phyloP scores from a whole-genome alignment of 2,888 invertebrate genomes.

The Drosophila acutilabella region DNA sequence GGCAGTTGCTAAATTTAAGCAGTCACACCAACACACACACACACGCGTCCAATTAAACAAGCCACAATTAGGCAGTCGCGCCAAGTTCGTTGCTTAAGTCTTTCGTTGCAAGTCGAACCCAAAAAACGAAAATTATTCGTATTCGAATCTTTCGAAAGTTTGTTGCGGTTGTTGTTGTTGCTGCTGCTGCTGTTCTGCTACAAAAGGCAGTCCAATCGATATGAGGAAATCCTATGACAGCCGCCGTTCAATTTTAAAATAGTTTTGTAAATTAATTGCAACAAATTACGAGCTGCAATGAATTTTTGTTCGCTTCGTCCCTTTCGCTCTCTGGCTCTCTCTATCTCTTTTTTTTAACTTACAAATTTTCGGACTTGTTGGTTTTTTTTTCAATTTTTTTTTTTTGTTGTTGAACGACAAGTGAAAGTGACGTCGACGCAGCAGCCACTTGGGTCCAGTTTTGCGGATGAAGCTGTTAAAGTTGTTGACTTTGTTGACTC shows the following conservation, averaged over 20 bases:
- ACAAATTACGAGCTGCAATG: conserved; percentile 45
- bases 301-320: conserved; percentile 6
- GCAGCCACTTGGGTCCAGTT: conserved; percentile 32
- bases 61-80: conserved; percentile 39
- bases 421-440: conserved; percentile 46
- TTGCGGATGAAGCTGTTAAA: conserved; percentile 37
- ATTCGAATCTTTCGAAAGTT: conserved; percentile 46
- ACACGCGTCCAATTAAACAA: conserved; percentile 21
- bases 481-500: conserved; percentile 18
- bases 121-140: conserved; percentile 5
- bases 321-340: background rate
- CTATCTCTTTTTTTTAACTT: background rate
- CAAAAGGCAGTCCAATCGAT: conserved; percentile 50
- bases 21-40: conserved; percentile 5
- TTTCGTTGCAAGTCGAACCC: conserved; percentile 35
- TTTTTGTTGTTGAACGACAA: conserved; percentile 37
- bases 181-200: conserved; percentile 38
- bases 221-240: conserved; percentile 50
- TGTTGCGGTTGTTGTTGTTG: conserved; percentile 14
- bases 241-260: conserved; percentile 31
- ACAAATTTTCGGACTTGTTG: conserved; percentile 11
- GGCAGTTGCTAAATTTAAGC: conserved; percentile 33
- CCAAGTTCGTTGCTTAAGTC: conserved; percentile 48
- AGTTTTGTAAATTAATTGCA: conserved; percentile 49
- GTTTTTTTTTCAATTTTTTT: conserved; percentile 1